Conservation (phyloP, 2,113 vertebrate species). For the Antennarius striatus region DNA sequence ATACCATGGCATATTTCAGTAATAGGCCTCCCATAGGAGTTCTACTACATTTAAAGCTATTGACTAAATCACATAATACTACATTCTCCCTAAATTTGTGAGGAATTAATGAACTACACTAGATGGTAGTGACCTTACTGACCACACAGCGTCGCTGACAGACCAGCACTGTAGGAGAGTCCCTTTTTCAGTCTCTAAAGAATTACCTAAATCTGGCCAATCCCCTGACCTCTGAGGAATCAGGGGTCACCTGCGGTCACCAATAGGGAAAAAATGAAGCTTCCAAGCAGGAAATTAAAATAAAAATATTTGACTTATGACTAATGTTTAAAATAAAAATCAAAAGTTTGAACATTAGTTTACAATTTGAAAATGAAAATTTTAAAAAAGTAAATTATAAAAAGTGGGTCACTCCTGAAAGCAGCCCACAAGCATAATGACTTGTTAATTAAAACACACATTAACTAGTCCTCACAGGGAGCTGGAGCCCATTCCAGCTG, state of each 20-base stretch:
- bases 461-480: too few species aligned
- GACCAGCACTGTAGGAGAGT: constrained; percentile 55
- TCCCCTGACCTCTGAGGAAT: constrained; percentile 56
- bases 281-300: constrained; percentile 22
- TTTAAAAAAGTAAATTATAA: too few species aligned
- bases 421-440: too few species aligned
- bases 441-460: too few species aligned
- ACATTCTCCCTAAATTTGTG: constrained; percentile 27
- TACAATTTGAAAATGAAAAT: too few species aligned
- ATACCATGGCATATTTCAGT: background rate
- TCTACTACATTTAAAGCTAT: background rate
- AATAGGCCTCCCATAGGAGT: background rate
- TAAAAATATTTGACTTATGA: constrained; percentile 1
- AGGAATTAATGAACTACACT: constrained; percentile 38
- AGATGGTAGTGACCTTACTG: constrained; percentile 32
- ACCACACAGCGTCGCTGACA: constrained; percentile 64
- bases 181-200: constrained; percentile 55
- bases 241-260: constrained; percentile 56
- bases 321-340: constrained; percentile 28
- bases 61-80: background rate
- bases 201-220: constrained; percentile 69
- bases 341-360: too few species aligned
- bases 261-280: constrained; percentile 52
- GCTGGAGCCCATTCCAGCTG: too few species aligned
- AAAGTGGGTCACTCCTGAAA: too few species aligned